Base-by-base conservation (phyloP, 2,113 vertebrate species). In the Pomatorhinus ruficollis region DNA sequence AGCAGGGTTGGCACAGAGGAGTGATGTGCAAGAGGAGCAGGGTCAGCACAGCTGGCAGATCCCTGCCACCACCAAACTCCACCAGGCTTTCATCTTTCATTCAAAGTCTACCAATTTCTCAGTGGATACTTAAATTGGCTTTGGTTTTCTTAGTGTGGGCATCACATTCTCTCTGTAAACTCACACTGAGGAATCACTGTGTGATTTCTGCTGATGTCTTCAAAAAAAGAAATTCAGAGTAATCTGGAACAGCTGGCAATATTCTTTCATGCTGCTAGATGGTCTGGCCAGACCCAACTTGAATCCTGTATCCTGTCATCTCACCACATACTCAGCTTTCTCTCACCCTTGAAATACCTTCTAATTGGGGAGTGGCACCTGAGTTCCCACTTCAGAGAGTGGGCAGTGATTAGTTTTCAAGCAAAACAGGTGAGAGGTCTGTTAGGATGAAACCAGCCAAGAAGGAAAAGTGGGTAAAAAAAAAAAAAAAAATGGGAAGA, bases 61-160 rank as follows among this genome's bases (percentile, higher is more conserved):
- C 21, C 12, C 37, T 54, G 44, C 35, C 25, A 10, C 22, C 0
- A 0, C n/a, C 21, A 2, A 65, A 12, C 20, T n/a, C 35, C 44
- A 39, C 28, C 33, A 52, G 25, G 5, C 25, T 81, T 74, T 37
- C 49, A 60, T 28, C 31, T 87, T 57, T 53, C 28, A 5, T 11
- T 23, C 50, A 15, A 64, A 70, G 19, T 8, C 61, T 82, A 6
- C 20, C 3, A 9, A 15, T 82, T 89, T 57, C 44, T 72, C 63
- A 28, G n/a, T 18, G 19, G 22, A 37, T 57, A 49, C 39, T 83
- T 68, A 27, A 76, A 77, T 64, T 60, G 0, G 0, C 21, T 76
- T 71, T 56, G 27, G 7, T 25, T 88, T 82, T 6, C 12, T 83
- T 50, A 1, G 0, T 2, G 3, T 44, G 75, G 22, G 22, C 47